Base-by-base conservation (phyloP, 1,140 invertebrate species). In the Oedothorax gibbosus region DNA sequence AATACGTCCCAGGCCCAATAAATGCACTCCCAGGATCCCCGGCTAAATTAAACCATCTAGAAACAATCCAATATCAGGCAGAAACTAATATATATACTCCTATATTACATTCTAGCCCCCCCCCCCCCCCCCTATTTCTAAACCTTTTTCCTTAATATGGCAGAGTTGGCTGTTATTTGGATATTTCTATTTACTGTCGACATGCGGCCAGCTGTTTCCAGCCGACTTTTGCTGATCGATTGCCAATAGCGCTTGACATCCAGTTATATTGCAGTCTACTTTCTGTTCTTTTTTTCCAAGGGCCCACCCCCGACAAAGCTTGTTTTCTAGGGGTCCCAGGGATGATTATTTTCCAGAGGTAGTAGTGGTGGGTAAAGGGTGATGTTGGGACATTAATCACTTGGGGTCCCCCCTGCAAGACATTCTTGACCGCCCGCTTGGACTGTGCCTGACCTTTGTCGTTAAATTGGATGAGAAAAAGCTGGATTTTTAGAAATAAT, bases 81-180 rank as follows among this genome's bases (percentile, higher is more conserved):
- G 80, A 82, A 82, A 82, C 80, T 82, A 82, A 82, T 82, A 82
- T 82, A 82, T 82, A 82, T 82, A 82, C 80, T 82, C 80, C 80
- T 82, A 82, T 82, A 82, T 82, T 82, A 82, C 80, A 82, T 82
- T 82, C 80, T 73, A 53, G 49, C 54, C 80, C 66, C 18, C 51
- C 77, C 64, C 53, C 66, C 57, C 18, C n/a, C 51, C 9, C 21
- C 12, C 49, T 53, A 50, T 62, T 51, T 50, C 11, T n/a, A 64
- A 15, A 51, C 53, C 54, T 82, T 82, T 82, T 82, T 82, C 80
- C 80, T 82, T 82, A 82, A 82, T 82, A 82, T 82, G 80, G 80
- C 80, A 56, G 66, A 50, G 78, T 53, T 54, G 35, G 80, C 80
- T 82, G 80, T 82, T 82, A 82, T 82, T 82, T 82, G 80, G 80